Evolutionary conservation across 2,113 vertebrate species (phyloP), one percentile per base, ranked within the genome.

Genomic region (Bostrychus sinensis): DNA sequence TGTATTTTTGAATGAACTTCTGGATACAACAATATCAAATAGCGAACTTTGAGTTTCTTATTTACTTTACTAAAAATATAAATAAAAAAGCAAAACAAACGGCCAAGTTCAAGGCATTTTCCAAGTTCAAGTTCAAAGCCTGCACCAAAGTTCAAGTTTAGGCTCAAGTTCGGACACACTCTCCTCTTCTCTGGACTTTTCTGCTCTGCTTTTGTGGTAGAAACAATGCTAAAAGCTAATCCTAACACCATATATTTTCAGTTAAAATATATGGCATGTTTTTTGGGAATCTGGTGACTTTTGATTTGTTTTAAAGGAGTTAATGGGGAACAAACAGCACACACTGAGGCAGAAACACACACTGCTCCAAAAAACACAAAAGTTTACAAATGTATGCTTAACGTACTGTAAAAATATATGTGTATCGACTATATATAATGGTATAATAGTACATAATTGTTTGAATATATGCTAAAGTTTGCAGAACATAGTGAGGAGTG

Each of bases 61-160:
- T 39, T 16, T 8, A 14, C 11, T 16, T 39, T 12, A 16, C 3
- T 12, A 12, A 39, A 16, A 39, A 39, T 5, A 5, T 5, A 2
- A 16, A 4, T 14, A 39, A 14, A 39, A 39, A 39, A 39, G 12
- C 12, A 16, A 39, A 5, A 39, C 4, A 16, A 39, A 39, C 12
- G 4, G 14, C 12, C 13, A 8, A 1, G 13, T 14, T 14, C 12
- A 50, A 26, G 13, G 16, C 1, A 3, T 56, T 43, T 37, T 8
- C 56, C 4, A 14, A 14, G 11, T 53, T 70, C 51, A 81, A 71
- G 70, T 65, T 77, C 56, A 78, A 70, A 68, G 37, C 20, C 37
- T 65, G 8, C 22, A 25, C 63, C 16, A 67, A 77, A 66, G 70
- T 76, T 80, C 59, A 76, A 43, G 50, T 72, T 59, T 12, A 19